phyloP scores from a whole-genome alignment of 2,888 invertebrate genomes.

The Epinotia bilunana region DNA sequence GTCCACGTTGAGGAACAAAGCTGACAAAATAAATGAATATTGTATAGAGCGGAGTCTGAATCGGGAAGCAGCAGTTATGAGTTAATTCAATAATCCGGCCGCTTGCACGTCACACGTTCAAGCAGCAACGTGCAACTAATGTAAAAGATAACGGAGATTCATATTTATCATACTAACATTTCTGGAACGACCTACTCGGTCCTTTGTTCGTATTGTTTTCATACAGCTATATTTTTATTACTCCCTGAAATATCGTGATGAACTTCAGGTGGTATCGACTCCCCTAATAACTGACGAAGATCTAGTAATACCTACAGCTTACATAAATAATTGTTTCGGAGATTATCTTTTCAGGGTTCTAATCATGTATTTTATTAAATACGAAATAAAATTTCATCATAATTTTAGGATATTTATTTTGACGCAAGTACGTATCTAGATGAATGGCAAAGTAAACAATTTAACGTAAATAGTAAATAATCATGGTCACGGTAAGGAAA shows the following conservation, averaged over 20 bases:
- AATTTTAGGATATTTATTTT: too few species aligned
- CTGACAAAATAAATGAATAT: background rate
- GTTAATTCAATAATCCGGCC: slow-evolving; percentile 60
- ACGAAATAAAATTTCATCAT: too few species aligned
- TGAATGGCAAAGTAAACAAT: background rate
- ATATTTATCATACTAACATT: slow-evolving; percentile 5
- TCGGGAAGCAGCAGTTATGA: slow-evolving; percentile 61
- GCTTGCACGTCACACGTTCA: slow-evolving; percentile 39
- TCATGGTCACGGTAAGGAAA: too few species aligned
- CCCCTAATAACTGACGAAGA: too few species aligned
- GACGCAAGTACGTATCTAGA: background rate
- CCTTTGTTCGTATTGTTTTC: background rate
- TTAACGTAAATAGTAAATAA: too few species aligned
- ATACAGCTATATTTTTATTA: background rate
- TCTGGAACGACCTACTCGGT: background rate
- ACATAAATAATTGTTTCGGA: background rate
- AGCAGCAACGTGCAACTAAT: slow-evolving; percentile 38
- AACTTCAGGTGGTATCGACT: background rate
- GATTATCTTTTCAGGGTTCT: background rate
- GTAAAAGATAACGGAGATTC: slow-evolving; percentile 31
- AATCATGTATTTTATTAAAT: too few species aligned
- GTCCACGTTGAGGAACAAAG: background rate
- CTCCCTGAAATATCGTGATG: too few species aligned
- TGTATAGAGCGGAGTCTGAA: slow-evolving; percentile 15
- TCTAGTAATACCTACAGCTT: background rate